phyloP scores from a whole-genome alignment of 2,888 invertebrate genomes.

The Charanyca ferruginea region DNA sequence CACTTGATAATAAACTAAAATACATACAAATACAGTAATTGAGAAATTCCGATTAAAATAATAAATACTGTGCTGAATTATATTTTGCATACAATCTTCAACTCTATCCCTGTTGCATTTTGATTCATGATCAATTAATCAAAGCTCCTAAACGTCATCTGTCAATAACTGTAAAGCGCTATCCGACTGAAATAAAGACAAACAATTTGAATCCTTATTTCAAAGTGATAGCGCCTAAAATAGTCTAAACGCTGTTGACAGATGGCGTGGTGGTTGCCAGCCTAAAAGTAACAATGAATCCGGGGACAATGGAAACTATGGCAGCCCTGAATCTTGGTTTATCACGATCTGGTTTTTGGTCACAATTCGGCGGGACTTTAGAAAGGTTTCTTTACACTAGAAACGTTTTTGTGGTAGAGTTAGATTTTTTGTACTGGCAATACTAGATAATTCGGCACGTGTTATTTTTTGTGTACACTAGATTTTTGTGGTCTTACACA shows the following conservation, averaged over 20 bases:
- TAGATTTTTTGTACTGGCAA: slow-evolving; percentile 15
- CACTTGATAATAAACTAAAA: too few species aligned
- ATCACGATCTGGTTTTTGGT: slow-evolving; percentile 67
- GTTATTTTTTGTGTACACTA: slow-evolving; percentile 12
- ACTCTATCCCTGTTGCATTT: too few species aligned
- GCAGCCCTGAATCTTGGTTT: slow-evolving; percentile 70
- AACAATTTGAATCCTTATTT: slow-evolving; percentile 17
- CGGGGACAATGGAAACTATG: slow-evolving; percentile 67
- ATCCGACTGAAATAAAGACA: slow-evolving; percentile 27
- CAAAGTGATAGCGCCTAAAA: slow-evolving; percentile 39
- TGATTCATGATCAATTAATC: too few species aligned
- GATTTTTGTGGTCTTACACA: slow-evolving; percentile 26
- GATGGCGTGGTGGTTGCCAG: slow-evolving; percentile 63
- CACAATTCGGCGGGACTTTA: slow-evolving; percentile 64
- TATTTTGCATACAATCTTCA: too few species aligned
- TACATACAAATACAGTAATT: too few species aligned
- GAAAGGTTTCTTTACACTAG: slow-evolving; percentile 58
- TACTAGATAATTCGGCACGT: slow-evolving; percentile 12
- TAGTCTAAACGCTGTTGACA: slow-evolving; percentile 65
- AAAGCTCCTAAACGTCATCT: slow-evolving; percentile 45
- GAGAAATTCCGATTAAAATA: too few species aligned
- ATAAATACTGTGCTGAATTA: too few species aligned
- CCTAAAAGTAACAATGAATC: slow-evolving; percentile 59
- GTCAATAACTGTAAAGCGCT: slow-evolving; percentile 44
- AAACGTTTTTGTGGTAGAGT: slow-evolving; percentile 27